phyloP scores from a whole-genome alignment of 2,797 vertebrate genomes.

The Tenualosa thibaudeaui region DNA sequence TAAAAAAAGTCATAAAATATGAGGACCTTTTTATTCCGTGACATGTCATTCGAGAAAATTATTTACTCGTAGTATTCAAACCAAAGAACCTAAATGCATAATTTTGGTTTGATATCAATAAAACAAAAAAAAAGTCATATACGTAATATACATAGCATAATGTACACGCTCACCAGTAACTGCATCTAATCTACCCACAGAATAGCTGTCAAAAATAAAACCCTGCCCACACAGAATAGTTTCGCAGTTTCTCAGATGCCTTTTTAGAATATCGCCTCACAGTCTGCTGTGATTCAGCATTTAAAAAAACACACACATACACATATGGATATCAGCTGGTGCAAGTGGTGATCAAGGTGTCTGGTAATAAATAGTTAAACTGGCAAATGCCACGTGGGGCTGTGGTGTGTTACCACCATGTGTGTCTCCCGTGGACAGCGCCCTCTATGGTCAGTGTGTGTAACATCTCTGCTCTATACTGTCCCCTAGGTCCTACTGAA shows the following conservation, averaged over 20 bases:
- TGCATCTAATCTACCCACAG: background rate
- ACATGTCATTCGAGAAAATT: background rate
- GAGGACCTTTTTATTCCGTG: background rate
- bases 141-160: background rate
- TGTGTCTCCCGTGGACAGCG: slow-evolving; percentile 49
- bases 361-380: slow-evolving; percentile 13
- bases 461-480: slow-evolving; percentile 57
- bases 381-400: slow-evolving; percentile 12
- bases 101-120: background rate
- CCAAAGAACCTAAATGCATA: background rate
- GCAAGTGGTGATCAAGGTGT: background rate
- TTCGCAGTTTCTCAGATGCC: background rate
- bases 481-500: slow-evolving; percentile 37
- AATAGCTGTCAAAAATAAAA: slow-evolving; percentile 4
- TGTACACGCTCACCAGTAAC: background rate
- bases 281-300: slow-evolving; percentile 3
- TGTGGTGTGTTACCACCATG: slow-evolving; percentile 5
- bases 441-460: slow-evolving; percentile 66
- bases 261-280: background rate
- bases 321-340: background rate
- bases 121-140: background rate
- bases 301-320: background rate
- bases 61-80: background rate
- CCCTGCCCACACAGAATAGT: background rate
- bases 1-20: slow-evolving; percentile 1